Evolutionary conservation across 2,797 vertebrate species (phyloP).

Genomic region (Pogonophryne albipinna): DNA sequence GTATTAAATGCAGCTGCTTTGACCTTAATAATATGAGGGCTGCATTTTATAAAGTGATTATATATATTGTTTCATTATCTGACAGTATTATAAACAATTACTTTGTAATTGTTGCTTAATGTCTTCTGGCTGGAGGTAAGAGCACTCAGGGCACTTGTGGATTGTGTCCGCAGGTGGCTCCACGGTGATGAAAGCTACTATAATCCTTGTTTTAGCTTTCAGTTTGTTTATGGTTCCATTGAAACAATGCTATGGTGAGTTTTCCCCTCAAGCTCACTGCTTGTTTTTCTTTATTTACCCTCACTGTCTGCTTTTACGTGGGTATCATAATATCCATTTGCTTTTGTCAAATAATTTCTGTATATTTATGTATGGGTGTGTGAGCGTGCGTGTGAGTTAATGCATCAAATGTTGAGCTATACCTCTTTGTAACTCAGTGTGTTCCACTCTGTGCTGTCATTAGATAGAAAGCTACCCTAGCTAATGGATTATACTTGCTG

Average conservation of each 20-base stretch:
- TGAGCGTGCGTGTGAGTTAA: not conserved
- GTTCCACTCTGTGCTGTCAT: not conserved
- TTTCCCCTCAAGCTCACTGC: not conserved
- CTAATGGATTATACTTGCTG: slow-evolving; percentile 27
- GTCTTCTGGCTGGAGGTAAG: not conserved
- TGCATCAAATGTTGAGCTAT: not conserved
- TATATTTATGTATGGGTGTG: not conserved
- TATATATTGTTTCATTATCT: not conserved
- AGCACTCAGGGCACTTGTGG: not conserved
- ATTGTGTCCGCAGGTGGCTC: not conserved
- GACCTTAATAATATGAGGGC: not conserved
- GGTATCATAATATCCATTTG: no score
- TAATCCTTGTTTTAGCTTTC: not conserved
- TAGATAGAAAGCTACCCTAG: not conserved
- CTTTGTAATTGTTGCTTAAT: not conserved
- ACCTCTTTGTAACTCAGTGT: not conserved
- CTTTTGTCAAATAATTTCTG: no score
- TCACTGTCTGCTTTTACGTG: no score
- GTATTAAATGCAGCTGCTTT: not conserved
- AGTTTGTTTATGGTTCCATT: not conserved
- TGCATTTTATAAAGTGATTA: not conserved
- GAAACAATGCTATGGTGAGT: not conserved
- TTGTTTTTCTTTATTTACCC: no score
- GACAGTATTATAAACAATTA: not conserved
- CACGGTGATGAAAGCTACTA: not conserved